phyloP scores from a whole-genome alignment of 2,113 vertebrate genomes.

The Amphiprion percula region DNA sequence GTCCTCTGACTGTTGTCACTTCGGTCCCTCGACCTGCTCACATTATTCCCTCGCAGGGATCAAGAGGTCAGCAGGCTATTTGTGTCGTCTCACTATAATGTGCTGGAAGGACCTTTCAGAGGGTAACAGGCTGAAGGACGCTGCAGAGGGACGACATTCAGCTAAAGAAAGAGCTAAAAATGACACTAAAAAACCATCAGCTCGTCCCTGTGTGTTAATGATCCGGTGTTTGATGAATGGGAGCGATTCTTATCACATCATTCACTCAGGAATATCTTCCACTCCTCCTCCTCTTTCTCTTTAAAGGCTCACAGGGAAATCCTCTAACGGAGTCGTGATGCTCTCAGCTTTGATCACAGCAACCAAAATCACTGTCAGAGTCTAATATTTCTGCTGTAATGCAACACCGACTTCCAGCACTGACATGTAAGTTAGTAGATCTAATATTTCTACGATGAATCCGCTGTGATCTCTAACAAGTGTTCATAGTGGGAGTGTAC shows the following conservation, averaged over 20 bases:
- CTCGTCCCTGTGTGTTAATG: conserved; percentile 36
- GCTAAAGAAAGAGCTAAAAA: neutral
- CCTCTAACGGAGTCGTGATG: conserved; percentile 7
- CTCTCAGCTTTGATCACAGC: conserved; percentile 33
- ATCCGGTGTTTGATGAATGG: conserved; percentile 32
- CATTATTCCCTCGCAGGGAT: conserved; percentile 49
- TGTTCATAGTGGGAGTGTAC: neutral
- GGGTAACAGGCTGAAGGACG: conserved; percentile 26
- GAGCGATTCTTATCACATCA: conserved; percentile 42
- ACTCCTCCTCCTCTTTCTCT: conserved; percentile 14
- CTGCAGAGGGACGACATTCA: conserved; percentile 21
- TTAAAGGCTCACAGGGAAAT: conserved; percentile 32
- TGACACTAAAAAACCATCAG: neutral
- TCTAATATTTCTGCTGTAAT: neutral
- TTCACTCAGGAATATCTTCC: conserved; percentile 26
- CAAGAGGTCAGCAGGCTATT: conserved; percentile 59
- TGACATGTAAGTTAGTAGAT: neutral
- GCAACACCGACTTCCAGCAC: neutral
- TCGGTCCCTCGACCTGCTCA: conserved; percentile 35
- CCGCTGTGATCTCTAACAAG: neutral
- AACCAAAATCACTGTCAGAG: neutral
- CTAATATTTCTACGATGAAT: neutral
- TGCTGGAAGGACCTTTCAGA: conserved; percentile 28
- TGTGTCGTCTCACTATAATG: conserved; percentile 42
- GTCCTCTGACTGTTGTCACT: conserved; percentile 33